phyloP scores from a whole-genome alignment of 2,113 vertebrate genomes.

The Jaculus jaculus region DNA sequence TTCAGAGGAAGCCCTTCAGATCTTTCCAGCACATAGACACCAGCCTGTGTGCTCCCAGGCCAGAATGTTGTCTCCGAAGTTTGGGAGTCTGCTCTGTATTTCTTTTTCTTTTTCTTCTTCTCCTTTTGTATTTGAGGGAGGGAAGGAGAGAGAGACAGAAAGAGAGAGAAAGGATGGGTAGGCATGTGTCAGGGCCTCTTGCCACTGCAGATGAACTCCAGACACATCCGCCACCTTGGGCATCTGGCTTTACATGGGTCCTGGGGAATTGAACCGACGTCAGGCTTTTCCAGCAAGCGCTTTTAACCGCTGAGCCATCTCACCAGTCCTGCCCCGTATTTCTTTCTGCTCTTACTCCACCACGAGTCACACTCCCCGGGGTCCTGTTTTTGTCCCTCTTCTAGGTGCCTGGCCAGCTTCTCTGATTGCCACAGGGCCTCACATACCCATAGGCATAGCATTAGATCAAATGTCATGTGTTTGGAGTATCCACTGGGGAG shows the following conservation, averaged over 20 bases:
- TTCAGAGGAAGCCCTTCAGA: constrained; percentile 14
- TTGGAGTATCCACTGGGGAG: constrained; percentile 14
- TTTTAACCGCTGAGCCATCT: neutral
- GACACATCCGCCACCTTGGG: too few relatives aligned
- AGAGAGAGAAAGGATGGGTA: too few relatives aligned
- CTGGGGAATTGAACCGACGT: neutral
- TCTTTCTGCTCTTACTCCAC: neutral
- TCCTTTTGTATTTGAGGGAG: too few relatives aligned
- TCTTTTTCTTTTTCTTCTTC: too few relatives aligned
- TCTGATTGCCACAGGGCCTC: neutral
- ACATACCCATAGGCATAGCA: neutral
- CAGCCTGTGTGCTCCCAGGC: neutral
- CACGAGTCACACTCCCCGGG: neutral
- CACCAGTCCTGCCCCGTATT: neutral
- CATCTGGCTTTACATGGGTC: neutral
- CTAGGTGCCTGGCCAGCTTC: neutral
- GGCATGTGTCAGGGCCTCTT: too few relatives aligned
- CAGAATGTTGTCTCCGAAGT: neutral
- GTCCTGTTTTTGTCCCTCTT: neutral
- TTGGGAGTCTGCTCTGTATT: too few relatives aligned
- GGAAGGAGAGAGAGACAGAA: too few relatives aligned
- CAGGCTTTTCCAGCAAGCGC: neutral
- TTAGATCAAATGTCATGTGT: constrained; percentile 41
- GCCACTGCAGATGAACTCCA: too few relatives aligned
- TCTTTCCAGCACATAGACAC: neutral